phyloP scores from a whole-genome alignment of 2,113 vertebrate species.

The Numida meleagris region DNA sequence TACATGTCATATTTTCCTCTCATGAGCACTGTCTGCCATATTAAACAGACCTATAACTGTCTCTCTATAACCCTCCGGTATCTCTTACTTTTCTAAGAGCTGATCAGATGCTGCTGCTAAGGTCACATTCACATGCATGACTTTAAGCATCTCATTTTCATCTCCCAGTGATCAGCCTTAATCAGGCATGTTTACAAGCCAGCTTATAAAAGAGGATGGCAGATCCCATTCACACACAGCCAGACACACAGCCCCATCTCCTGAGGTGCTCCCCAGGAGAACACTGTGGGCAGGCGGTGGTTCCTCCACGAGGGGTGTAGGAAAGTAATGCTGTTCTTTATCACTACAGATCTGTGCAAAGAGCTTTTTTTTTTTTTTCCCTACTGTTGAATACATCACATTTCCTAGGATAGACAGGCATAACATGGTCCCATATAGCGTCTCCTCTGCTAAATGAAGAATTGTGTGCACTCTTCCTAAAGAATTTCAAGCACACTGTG shows the following conservation, averaged over 20 bases:
- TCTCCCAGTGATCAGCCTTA: not conserved
- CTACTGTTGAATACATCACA: rapidly evolving
- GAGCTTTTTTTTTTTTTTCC: not conserved
- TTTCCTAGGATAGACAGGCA: not conserved
- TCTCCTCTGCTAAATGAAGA: not conserved
- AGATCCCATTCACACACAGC: conserved; percentile 25
- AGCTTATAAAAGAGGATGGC: not conserved
- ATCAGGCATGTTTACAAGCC: conserved; percentile 31
- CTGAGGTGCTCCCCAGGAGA: conserved; percentile 11
- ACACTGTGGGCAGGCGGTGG: not conserved
- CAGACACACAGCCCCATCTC: conserved; percentile 43
- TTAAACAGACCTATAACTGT: not conserved
- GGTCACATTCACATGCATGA: not conserved
- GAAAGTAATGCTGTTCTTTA: not conserved
- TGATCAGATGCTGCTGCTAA: not conserved
- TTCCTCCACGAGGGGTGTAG: conserved; percentile 7
- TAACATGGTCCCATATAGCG: not conserved
- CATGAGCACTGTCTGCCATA: not conserved
- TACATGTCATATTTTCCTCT: not conserved
- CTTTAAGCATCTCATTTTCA: conserved; percentile 32
- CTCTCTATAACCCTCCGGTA: not conserved
- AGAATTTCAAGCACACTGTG: not conserved
- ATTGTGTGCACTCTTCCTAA: not conserved
- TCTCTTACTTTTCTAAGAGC: conserved; percentile 31
- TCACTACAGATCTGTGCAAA: not conserved